These are phyloP conservation scores for Albula glossodonta DNA, from an alignment of 2,113 vertebrate species.

Conservation along the genomic window DNA sequence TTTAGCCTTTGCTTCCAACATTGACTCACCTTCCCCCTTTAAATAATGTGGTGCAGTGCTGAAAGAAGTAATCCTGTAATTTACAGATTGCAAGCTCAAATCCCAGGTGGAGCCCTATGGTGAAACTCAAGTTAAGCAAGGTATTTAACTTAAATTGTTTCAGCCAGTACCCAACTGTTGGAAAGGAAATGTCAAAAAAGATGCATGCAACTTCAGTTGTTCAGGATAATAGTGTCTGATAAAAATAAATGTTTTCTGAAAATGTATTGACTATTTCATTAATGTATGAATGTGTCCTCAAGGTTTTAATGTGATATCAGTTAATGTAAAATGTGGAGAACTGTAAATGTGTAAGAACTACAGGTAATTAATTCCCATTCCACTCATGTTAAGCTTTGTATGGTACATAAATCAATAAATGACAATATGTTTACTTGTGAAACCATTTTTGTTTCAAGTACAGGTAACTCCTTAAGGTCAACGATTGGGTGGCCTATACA, in stretches of 20 bases:
- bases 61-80: neutral
- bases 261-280: too few species aligned
- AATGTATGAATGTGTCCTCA: too few species aligned
- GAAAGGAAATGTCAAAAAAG: neutral
- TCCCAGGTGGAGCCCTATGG: neutral
- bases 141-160: neutral
- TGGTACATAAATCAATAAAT: too few species aligned
- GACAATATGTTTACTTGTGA: too few species aligned
- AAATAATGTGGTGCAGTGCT: neutral
- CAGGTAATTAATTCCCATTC: too few species aligned
- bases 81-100: neutral
- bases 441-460: too few species aligned
- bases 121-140: neutral
- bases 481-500: too few species aligned
- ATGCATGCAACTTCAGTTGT: neutral
- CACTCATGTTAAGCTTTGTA: too few species aligned
- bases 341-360: too few species aligned
- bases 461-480: too few species aligned
- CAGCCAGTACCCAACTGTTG: neutral
- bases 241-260: neutral
- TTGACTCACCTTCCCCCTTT: neutral
- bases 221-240: neutral
- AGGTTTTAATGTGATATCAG: too few species aligned
- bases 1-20: neutral
- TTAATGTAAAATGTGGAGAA: too few species aligned